Evolutionary conservation across 2,888 invertebrate species (phyloP), one percentile per base, ranked within the genome.

Genomic region (Scaptomyza cyrtandrae): DNA sequence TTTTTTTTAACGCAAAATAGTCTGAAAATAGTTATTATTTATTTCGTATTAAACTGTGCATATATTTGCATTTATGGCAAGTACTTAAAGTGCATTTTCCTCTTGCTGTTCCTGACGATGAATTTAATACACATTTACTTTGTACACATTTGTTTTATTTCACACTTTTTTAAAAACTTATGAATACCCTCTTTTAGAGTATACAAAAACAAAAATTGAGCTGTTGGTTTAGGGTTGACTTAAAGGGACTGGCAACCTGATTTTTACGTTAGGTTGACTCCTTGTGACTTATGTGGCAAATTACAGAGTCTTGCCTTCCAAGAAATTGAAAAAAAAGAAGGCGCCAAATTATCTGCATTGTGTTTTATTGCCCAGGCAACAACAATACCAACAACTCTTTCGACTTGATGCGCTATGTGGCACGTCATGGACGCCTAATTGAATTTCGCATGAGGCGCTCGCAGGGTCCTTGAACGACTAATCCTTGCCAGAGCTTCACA

Each of bases 261-360:
- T 55, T 63, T 48, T 49, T 45, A 45, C 64, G 58, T 74, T 67
- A 57, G 63, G 64, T 75, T 82, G 87, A 85, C 84, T 82, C 87
- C 88, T 41, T 76, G 89, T 88, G 85, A 86, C 89, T 88, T 88
- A 87, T 86, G 89, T 85, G 87, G 82, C 88, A 87, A 88, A 86
- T 87, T 87, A 79, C 84, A 81, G 80, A 78, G 78, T 62, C 76
- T 75, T 57, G 63, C 59, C 74, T 88, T 84, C 85, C 82, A 81
- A 78, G 76, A 80, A 84, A 83, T 72, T 76, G 81, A 78, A 83
- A 86, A 69, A 72, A 75, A 75, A 10, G 19, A 69, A 76, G 63
- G 63, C 75, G 87, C 84, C 78, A 85, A 88, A 86, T 85, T 88
- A 88, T 86, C 85, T 78, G 87, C 79, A 84, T 74, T 88, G 78